Evolutionary conservation across 2,888 invertebrate genomes (phyloP).

Genomic region (Pseudanteris insignis): DNA sequence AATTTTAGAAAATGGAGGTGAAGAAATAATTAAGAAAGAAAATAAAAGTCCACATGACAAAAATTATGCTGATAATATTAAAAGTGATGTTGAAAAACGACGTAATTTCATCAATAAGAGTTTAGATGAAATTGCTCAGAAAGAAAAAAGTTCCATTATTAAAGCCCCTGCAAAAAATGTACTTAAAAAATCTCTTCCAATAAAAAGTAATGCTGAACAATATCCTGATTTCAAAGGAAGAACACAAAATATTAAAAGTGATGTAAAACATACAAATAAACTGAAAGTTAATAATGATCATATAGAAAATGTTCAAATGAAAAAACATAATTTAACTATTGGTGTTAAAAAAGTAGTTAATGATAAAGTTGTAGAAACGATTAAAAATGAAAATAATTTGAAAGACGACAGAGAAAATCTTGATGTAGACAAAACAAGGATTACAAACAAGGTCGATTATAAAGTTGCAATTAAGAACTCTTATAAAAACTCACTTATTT

Average conservation of each 20-base stretch:
- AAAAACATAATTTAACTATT: conserved; percentile 28
- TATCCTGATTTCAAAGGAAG: conserved; percentile 46
- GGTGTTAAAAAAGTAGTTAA: conserved; percentile 12
- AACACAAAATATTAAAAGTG: conserved; percentile 45
- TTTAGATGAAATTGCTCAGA: conserved; percentile 46
- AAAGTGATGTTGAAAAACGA: conserved; percentile 50
- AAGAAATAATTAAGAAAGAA: conserved; percentile 28
- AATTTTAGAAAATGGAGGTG: conserved; percentile 48
- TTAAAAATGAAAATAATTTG: conserved; percentile 56
- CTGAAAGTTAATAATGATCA: conserved; percentile 20
- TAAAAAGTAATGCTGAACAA: conserved; percentile 42
- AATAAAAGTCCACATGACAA: conserved; percentile 49
- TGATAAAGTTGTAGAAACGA: conserved; percentile 50
- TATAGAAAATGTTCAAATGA: conserved; percentile 31
- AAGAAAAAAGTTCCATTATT: conserved; percentile 49
- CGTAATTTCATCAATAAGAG: conserved; percentile 48
- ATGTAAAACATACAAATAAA: conserved; percentile 22
- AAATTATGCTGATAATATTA: conserved; percentile 53
- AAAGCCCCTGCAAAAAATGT: conserved; percentile 51
- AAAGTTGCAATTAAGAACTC: conserved; percentile 38
- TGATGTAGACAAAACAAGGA: conserved; percentile 20
- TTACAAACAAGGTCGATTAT: conserved; percentile 33
- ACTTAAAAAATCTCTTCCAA: conserved; percentile 49
- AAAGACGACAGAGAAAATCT: conserved; percentile 15
- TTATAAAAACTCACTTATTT: conserved; percentile 26